Percentiles rank a stretch among this genome's conserved stretches.
Evolutionary conservation across 2,113 vertebrate species (phyloP).

Genomic region (Andinoacara biseriatus): DNA sequence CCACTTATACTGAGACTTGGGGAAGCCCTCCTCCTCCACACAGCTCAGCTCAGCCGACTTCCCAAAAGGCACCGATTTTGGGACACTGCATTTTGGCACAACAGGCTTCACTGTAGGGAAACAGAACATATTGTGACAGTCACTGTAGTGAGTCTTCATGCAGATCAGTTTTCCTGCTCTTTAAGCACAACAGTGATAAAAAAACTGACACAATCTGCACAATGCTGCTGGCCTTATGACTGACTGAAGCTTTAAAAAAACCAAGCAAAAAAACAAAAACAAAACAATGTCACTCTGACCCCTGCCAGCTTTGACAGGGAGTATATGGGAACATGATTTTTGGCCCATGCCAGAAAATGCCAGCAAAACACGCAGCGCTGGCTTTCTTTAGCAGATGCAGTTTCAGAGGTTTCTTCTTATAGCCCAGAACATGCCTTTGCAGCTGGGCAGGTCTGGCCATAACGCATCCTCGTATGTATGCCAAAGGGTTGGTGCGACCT

Average conservation of each 20-base stretch:
- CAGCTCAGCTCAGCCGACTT: constrained; percentile 90
- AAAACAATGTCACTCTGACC: constrained; percentile 28
- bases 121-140: constrained; percentile 35
- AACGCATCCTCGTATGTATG: constrained; percentile 74
- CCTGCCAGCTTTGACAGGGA: constrained; percentile 16
- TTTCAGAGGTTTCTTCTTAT: constrained; percentile 83
- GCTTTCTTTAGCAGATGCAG: constrained; percentile 83
- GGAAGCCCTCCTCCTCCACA: constrained; percentile 89
- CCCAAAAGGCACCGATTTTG: constrained; percentile 92
- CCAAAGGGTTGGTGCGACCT: constrained; percentile 67
- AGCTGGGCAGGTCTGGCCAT: constrained; percentile 73
- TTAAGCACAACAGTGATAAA: neutral
- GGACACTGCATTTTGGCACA: constrained; percentile 88
- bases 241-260: constrained; percentile 25
- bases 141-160: neutral
- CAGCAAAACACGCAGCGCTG: constrained; percentile 69
- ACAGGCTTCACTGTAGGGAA: constrained; percentile 88
- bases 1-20: constrained; percentile 93
- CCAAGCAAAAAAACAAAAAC: neutral
- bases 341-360: constrained; percentile 62
- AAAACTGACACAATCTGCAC: neutral
- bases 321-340: constrained; percentile 44
- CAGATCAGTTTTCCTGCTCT: neutral
- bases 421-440: constrained; percentile 79
- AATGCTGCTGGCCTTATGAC: constrained; percentile 16